Percentiles rank a stretch among this genome's conserved stretches.
These are phyloP conservation scores for Hydrolagus colliei DNA, from an alignment of 2,797 vertebrate genomes.

Conservation along the genomic window DNA sequence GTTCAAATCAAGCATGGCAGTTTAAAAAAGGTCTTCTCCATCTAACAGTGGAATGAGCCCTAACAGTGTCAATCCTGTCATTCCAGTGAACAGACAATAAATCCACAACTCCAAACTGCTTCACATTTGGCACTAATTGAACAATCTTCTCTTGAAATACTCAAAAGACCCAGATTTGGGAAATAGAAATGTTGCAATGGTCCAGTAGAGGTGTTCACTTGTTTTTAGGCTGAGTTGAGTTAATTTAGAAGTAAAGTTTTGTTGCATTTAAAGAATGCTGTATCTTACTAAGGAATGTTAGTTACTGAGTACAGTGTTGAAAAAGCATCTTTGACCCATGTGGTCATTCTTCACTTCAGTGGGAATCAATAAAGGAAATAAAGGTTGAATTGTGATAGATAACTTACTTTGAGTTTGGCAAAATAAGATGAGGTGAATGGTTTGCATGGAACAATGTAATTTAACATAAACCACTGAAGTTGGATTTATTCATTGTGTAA, in stretches of 20 bases:
- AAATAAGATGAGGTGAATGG: background rate
- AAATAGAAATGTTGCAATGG: background rate
- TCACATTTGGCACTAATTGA: conserved; percentile 31
- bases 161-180: background rate
- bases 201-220: background rate
- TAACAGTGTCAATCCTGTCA: conserved; percentile 23
- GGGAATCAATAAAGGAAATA: conserved; percentile 12
- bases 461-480: too few relatives aligned
- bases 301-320: background rate
- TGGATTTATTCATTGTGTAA: too few relatives aligned
- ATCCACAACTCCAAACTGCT: conserved; percentile 20
- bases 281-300: background rate
- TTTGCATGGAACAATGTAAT: background rate
- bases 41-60: background rate
- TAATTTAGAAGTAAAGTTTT: background rate
- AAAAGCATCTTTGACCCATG: background rate
- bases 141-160: background rate
- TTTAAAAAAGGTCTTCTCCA: conserved; percentile 13
- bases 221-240: background rate
- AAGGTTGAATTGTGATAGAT: conserved; percentile 10
- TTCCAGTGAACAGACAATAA: conserved; percentile 17
- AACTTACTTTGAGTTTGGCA: background rate
- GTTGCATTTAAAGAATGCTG: background rate
- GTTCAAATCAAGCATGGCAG: conserved; percentile 13
- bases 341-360: background rate